These are phyloP conservation scores for Reticulitermes lucifugus DNA, from an alignment of 2,888 invertebrate genomes.

Conservation along the genomic window DNA sequence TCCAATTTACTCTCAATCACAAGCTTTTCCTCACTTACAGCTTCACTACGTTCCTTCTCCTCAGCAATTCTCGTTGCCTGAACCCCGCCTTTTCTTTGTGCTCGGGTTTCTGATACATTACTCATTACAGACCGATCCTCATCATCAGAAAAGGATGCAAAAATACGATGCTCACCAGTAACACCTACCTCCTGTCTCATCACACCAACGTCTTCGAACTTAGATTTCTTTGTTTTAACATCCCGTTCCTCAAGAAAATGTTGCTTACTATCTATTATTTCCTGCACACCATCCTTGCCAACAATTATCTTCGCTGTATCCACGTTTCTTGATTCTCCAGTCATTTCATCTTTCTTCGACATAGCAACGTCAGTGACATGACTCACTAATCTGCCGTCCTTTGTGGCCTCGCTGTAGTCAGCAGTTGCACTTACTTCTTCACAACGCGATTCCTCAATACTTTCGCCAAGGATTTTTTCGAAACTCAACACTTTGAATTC, in stretches of 20 bases:
- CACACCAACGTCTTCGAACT: constrained; percentile 47
- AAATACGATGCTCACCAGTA: constrained; percentile 47
- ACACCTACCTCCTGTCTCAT: constrained; percentile 38
- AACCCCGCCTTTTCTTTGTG: constrained; percentile 41
- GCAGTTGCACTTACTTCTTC: constrained; percentile 51
- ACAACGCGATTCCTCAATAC: constrained; percentile 56
- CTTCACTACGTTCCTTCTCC: constrained; percentile 49
- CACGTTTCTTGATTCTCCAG: constrained; percentile 31
- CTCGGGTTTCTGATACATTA: constrained; percentile 49
- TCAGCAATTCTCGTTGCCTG: constrained; percentile 36
- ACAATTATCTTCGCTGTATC: constrained; percentile 46
- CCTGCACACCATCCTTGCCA: constrained; percentile 42
- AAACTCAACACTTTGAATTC: constrained; percentile 71
- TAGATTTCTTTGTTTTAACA: constrained; percentile 44
- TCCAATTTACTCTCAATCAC: constrained; percentile 59
- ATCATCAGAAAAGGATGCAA: constrained; percentile 48
- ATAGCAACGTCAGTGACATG: constrained; percentile 47
- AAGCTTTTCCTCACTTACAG: constrained; percentile 55
- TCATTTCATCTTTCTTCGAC: constrained; percentile 37
- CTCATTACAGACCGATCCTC: constrained; percentile 47
- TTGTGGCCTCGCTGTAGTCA: constrained; percentile 43
- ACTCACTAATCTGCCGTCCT: constrained; percentile 34
- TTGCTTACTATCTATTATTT: constrained; percentile 27
- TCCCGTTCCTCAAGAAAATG: constrained; percentile 40
- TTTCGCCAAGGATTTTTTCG: constrained; percentile 56